Percentiles rank a stretch among this genome's conserved stretches.
These are phyloP conservation scores for Pseudococcus jackbeardsleyi DNA, from an alignment of 2,888 invertebrate species.

Conservation along the genomic window DNA sequence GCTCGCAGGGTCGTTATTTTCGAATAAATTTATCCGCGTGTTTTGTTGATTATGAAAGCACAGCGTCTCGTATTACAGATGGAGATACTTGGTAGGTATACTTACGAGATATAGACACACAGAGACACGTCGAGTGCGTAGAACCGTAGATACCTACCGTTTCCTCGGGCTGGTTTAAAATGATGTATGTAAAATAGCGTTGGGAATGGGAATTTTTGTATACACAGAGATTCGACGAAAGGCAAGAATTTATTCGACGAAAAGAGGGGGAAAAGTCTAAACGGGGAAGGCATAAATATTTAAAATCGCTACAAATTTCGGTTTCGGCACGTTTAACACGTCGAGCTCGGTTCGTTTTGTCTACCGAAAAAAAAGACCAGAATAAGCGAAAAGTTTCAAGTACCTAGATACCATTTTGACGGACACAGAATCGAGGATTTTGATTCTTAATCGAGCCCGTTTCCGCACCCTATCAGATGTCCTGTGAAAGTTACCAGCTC, in stretches of 20 bases:
- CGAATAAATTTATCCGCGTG: constrained; percentile 36
- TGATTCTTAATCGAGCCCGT: too few relatives aligned
- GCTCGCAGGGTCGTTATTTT: constrained; percentile 38
- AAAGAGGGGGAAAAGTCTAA: background rate
- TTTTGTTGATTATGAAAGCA: constrained; percentile 14
- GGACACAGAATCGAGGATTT: too few relatives aligned
- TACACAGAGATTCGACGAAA: background rate
- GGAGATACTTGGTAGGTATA: background rate
- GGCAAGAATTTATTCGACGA: too few relatives aligned
- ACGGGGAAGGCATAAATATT: background rate
- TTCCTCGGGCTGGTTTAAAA: background rate
- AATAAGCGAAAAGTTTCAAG: too few relatives aligned
- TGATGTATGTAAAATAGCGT: background rate
- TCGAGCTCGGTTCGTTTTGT: background rate
- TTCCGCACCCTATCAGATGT: too few relatives aligned
- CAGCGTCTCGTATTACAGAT: background rate
- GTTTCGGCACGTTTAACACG: background rate
- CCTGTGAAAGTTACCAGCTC: too few relatives aligned
- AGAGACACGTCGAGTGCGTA: background rate
- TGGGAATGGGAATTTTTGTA: background rate
- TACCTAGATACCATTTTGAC: too few relatives aligned
- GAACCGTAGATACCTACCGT: background rate
- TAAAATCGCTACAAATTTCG: background rate
- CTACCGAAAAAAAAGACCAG: too few relatives aligned
- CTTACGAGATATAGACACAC: background rate